These are phyloP conservation scores for Rhadina sibilatrix DNA, from an alignment of 2,113 vertebrate genomes.

Conservation along the genomic window DNA sequence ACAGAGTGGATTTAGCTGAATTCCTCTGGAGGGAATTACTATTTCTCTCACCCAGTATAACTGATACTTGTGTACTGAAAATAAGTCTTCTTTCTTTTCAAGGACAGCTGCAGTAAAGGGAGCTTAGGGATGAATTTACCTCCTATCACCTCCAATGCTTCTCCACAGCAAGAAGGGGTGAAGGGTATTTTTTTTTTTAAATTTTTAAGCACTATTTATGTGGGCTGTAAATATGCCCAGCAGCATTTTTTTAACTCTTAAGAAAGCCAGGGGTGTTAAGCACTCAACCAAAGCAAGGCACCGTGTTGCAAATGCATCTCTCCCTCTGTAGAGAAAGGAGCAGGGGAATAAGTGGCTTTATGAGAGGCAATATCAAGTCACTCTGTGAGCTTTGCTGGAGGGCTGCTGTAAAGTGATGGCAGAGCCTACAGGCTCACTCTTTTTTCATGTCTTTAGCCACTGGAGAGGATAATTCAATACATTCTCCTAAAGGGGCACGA, in stretches of 20 bases:
- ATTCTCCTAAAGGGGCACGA: rapidly evolving
- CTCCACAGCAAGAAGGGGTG: neutral
- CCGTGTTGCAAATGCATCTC: neutral
- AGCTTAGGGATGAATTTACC: neutral
- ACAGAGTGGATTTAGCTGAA: neutral
- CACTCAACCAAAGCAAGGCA: neutral
- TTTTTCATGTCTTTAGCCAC: neutral
- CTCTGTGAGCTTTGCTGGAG: neutral
- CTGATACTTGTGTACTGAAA: neutral
- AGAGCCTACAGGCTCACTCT: neutral
- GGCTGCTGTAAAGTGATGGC: neutral
- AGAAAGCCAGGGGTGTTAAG: neutral
- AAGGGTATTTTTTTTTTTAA: neutral
- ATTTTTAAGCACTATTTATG: neutral
- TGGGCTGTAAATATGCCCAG: neutral
- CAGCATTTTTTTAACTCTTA: neutral
- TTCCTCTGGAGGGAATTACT: neutral
- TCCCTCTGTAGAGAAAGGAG: neutral
- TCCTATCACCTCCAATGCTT: rapidly evolving
- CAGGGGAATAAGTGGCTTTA: neutral
- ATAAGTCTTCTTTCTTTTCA: neutral
- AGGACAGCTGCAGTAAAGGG: neutral
- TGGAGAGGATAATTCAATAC: neutral
- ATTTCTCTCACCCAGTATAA: neutral
- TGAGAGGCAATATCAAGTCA: neutral